phyloP scores from a whole-genome alignment of 1,140 invertebrate genomes.

The Panulirus ornatus region DNA sequence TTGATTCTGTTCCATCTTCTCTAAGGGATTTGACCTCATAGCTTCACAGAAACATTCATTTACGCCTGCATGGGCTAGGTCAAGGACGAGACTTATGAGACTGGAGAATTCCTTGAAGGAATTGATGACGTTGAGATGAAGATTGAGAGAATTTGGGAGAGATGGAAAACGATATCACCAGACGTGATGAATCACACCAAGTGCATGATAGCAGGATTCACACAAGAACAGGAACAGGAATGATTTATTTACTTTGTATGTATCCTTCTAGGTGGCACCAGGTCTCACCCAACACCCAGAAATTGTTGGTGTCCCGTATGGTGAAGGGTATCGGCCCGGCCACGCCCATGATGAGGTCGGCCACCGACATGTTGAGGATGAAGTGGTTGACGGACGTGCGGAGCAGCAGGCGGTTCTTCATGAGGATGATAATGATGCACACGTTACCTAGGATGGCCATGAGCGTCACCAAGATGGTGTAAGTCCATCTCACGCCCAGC shows the following conservation, averaged over 20 bases:
- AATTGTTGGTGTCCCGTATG: conserved; percentile 85
- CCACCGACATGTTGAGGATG: conserved; percentile 88
- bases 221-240: too few species aligned
- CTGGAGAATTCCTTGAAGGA: too few species aligned
- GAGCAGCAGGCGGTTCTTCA: conserved; percentile 56
- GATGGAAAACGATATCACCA: too few species aligned
- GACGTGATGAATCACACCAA: not conserved
- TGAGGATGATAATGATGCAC: conserved; percentile 45
- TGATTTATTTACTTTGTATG: conserved; percentile 83
- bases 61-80: too few species aligned
- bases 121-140: too few species aligned
- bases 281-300: conserved; percentile 84
- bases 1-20: too few species aligned
- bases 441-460: conserved; percentile 40
- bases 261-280: conserved; percentile 86
- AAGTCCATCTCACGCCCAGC: conserved; percentile 39
- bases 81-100: too few species aligned
- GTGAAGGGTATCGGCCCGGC: conserved; percentile 87
- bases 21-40: too few species aligned
- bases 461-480: conserved; percentile 30
- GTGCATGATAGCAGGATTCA: not conserved
- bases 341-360: conserved; percentile 86
- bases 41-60: too few species aligned
- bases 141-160: too few species aligned
- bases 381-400: conserved; percentile 83